Evolutionary conservation across 2,113 vertebrate species (phyloP).

Genomic region (Hippocampus barbouri): DNA sequence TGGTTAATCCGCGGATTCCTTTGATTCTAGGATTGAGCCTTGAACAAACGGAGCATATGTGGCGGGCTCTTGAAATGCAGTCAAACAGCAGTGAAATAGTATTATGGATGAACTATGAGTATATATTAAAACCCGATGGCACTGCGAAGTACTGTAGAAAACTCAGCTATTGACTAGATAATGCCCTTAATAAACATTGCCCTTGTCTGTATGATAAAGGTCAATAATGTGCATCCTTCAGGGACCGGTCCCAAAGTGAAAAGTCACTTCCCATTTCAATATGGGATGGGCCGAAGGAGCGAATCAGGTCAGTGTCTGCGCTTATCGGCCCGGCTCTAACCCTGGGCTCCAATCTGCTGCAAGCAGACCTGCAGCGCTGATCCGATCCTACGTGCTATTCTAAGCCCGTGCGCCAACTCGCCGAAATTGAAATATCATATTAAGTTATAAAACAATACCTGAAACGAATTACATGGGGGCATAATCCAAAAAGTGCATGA

Average conservation of each 20-base stretch:
- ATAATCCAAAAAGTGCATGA: conserved; percentile 74
- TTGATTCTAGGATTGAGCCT: neutral
- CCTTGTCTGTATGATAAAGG: neutral
- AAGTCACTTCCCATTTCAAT: conserved; percentile 7
- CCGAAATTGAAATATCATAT: conserved; percentile 71
- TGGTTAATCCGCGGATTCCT: conserved; percentile 9
- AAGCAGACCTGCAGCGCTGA: conserved; percentile 44
- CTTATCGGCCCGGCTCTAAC: conserved; percentile 38
- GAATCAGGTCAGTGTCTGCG: conserved; percentile 36
- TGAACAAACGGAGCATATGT: neutral
- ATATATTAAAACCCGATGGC: too few species aligned
- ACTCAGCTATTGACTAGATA: too few species aligned
- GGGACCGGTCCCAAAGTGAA: conserved; percentile 6
- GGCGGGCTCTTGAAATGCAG: neutral
- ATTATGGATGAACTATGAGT: too few species aligned
- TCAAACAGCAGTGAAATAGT: too few species aligned
- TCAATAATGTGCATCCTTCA: neutral
- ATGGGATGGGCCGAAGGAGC: conserved; percentile 14
- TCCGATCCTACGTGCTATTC: conserved; percentile 50
- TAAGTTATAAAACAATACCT: conserved; percentile 70
- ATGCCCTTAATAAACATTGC: neutral
- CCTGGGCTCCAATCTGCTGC: conserved; percentile 48
- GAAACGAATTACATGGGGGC: conserved; percentile 63
- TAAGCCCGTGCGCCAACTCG: conserved; percentile 48
- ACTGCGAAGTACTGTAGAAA: too few species aligned